phyloP scores from a whole-genome alignment of 2,113 vertebrate genomes.

The Craseonycteris thonglongyai region DNA sequence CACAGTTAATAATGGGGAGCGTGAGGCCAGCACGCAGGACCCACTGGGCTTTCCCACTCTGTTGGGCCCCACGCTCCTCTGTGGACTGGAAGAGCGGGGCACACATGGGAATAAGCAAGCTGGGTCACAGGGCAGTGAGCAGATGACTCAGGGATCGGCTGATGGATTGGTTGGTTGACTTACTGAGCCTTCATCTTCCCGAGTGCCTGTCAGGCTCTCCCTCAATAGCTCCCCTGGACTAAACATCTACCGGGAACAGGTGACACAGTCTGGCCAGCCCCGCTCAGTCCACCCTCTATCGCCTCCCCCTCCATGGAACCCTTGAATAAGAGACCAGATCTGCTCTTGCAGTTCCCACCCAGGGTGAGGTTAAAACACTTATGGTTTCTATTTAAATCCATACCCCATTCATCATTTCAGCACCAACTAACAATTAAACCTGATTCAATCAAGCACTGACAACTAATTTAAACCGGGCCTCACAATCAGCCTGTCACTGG shows the following conservation, averaged over 20 bases:
- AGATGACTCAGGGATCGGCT: neutral
- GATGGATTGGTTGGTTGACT: neutral
- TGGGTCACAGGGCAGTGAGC: neutral
- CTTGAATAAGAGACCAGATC: neutral
- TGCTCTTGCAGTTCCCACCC: neutral
- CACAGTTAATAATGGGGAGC: neutral
- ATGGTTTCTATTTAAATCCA: slow-evolving; percentile 61
- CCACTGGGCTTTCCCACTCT: neutral
- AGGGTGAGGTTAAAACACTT: slow-evolving; percentile 28
- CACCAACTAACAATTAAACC: slow-evolving; percentile 71
- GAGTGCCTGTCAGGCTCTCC: neutral
- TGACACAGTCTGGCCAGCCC: neutral
- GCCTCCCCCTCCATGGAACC: neutral
- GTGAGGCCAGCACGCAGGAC: neutral
- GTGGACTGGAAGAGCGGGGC: neutral
- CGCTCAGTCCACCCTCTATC: too few relatives aligned
- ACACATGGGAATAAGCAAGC: neutral
- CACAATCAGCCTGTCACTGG: slow-evolving; percentile 34
- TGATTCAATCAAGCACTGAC: slow-evolving; percentile 62
- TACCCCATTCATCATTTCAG: slow-evolving; percentile 67
- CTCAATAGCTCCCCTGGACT: neutral
- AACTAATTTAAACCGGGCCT: slow-evolving; percentile 61
- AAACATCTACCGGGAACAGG: neutral
- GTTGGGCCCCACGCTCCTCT: neutral
- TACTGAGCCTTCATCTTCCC: neutral